These are phyloP conservation scores for Eristalis tenax DNA, from an alignment of 2,888 invertebrate species.

Conservation along the genomic window DNA sequence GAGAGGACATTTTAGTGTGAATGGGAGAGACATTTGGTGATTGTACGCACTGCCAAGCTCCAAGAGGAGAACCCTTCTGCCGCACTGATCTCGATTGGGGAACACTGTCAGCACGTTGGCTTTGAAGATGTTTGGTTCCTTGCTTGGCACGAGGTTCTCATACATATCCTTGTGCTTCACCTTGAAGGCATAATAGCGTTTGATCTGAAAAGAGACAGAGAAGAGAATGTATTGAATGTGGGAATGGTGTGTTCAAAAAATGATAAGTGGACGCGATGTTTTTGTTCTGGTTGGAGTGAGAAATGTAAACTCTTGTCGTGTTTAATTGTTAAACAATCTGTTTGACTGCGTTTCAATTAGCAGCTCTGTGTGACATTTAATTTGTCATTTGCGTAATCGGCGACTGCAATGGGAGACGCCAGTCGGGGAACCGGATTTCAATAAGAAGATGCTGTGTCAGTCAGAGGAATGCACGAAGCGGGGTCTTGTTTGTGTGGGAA, in stretches of 20 bases:
- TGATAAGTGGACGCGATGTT: too few species aligned
- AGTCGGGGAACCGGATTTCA: not conserved
- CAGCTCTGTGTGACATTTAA: not conserved
- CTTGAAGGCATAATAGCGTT: slow-evolving; percentile 91
- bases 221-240: not conserved
- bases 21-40: not conserved
- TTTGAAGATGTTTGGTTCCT: slow-evolving; percentile 89
- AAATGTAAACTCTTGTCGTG: not conserved
- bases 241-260: too few species aligned
- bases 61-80: slow-evolving; percentile 88
- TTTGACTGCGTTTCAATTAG: not conserved
- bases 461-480: not conserved
- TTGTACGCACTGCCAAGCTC: slow-evolving; percentile 89
- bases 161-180: slow-evolving; percentile 89
- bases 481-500: not conserved
- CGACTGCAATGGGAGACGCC: not conserved
- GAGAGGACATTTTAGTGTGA: not conserved
- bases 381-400: not conserved
- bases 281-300: not conserved
- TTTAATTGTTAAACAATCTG: not conserved
- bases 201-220: slow-evolving; percentile 83
- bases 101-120: slow-evolving; percentile 90
- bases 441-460: not conserved
- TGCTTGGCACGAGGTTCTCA: slow-evolving; percentile 87
- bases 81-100: slow-evolving; percentile 90